These are phyloP conservation scores for Beris chalybata DNA, from an alignment of 2,888 invertebrate genomes.

Conservation along the genomic window DNA sequence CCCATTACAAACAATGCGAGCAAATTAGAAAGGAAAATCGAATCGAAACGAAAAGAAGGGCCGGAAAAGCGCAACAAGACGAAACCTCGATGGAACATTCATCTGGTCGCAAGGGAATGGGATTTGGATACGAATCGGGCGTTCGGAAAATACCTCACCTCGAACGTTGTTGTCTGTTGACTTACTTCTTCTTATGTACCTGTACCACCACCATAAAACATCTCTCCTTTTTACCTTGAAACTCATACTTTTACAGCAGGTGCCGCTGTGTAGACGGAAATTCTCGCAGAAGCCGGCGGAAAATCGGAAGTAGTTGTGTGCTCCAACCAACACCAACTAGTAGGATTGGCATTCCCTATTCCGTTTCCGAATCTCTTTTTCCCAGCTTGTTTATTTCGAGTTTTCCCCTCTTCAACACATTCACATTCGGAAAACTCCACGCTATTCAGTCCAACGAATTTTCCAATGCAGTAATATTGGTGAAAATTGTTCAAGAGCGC, in stretches of 20 bases:
- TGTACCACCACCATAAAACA: not conserved
- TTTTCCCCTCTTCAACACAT: too few species aligned
- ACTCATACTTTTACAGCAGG: slow-evolving; percentile 22
- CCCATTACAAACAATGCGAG: not conserved
- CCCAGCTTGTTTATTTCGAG: too few species aligned
- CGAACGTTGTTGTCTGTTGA: slow-evolving; percentile 38
- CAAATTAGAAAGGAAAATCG: slow-evolving; percentile 27
- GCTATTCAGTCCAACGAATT: too few species aligned
- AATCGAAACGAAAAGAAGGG: not conserved
- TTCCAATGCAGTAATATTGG: too few species aligned
- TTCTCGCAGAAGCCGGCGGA: slow-evolving; percentile 1
- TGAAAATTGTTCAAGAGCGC: too few species aligned
- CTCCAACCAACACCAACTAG: not conserved
- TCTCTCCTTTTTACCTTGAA: slow-evolving; percentile 30
- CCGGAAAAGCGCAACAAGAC: slow-evolving; percentile 35
- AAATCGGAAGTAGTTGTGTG: not conserved
- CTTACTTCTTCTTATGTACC: slow-evolving; percentile 25
- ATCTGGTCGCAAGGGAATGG: slow-evolving; percentile 28
- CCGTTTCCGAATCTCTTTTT: too few species aligned
- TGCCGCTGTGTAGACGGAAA: slow-evolving; percentile 32
- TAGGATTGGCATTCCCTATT: too few species aligned
- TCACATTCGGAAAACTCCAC: too few species aligned
- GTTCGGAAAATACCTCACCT: slow-evolving; percentile 33
- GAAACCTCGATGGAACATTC: slow-evolving; percentile 28
- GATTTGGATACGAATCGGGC: not conserved